phyloP scores from a whole-genome alignment of 2,113 vertebrate species.

The Siniperca chuatsi region DNA sequence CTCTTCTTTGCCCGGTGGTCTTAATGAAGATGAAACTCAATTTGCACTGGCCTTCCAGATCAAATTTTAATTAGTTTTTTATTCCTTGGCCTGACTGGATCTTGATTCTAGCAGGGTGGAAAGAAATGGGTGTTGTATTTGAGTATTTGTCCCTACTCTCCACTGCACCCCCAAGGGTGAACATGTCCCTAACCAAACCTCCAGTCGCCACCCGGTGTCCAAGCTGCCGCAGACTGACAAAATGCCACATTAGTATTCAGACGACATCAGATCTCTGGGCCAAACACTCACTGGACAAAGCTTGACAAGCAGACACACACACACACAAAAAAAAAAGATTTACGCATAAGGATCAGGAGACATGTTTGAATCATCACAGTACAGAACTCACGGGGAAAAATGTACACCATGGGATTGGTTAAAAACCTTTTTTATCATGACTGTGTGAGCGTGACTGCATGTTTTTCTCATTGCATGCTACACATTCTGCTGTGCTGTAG shows the following conservation, averaged over 20 bases:
- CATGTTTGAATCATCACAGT: conserved; percentile 41
- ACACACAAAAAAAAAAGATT: conserved; percentile 12
- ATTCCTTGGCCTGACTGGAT: conserved; percentile 29
- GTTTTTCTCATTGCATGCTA: conserved; percentile 58
- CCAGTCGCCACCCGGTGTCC: not conserved
- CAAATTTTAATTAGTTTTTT: conserved; percentile 50
- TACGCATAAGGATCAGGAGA: conserved; percentile 24
- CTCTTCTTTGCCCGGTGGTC: conserved; percentile 24
- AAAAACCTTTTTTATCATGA: conserved; percentile 25
- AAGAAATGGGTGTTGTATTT: conserved; percentile 17
- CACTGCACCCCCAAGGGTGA: not conserved
- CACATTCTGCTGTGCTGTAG: conserved; percentile 56
- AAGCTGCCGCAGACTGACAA: conserved; percentile 30
- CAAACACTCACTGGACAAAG: conserved; percentile 61
- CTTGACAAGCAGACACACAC: conserved; percentile 32
- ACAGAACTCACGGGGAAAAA: conserved; percentile 12
- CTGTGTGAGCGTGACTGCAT: conserved; percentile 3
- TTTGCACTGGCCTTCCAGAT: conserved; percentile 29
- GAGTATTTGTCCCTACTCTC: not conserved
- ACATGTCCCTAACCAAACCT: conserved; percentile 31
- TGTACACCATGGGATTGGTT: conserved; percentile 23
- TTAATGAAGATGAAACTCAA: conserved; percentile 51
- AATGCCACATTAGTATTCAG: conserved; percentile 65
- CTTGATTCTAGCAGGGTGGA: conserved; percentile 3
- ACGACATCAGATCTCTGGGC: conserved; percentile 43